These are phyloP conservation scores for Epistrophella euchroma DNA, from an alignment of 2,888 invertebrate species.

Conservation along the genomic window DNA sequence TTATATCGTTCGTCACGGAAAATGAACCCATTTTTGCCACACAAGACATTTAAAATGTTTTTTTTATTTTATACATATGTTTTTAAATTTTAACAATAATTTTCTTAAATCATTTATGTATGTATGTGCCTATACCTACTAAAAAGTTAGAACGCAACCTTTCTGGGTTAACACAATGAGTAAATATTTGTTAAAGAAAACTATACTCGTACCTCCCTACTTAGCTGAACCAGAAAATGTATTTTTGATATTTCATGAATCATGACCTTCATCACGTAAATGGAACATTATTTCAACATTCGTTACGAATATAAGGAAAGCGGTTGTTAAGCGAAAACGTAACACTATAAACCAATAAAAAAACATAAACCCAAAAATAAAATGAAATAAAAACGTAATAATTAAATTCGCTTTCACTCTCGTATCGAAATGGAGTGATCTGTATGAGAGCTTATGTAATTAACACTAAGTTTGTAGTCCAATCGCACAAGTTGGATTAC, in stretches of 20 bases:
- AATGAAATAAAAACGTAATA: constrained; percentile 16
- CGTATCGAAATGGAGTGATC: constrained; percentile 23
- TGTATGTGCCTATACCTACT: no score
- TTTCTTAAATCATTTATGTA: no score
- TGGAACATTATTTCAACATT: constrained; percentile 17
- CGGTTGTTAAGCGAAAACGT: neutral
- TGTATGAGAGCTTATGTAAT: neutral
- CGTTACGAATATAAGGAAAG: constrained; percentile 38
- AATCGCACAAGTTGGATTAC: neutral
- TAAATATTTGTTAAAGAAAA: neutral
- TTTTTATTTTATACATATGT: no score
- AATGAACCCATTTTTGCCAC: no score
- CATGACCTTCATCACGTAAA: constrained; percentile 33
- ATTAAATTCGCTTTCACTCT: constrained; percentile 56
- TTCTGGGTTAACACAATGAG: neutral
- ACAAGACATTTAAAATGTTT: no score
- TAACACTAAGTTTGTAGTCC: constrained; percentile 14
- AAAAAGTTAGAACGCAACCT: neutral
- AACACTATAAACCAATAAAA: constrained; percentile 8
- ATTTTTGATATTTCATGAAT: neutral
- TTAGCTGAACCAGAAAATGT: neutral
- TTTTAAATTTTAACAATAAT: no score
- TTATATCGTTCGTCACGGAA: no score
- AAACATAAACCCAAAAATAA: neutral
- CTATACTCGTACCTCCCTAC: neutral